These are phyloP conservation scores for Acleris literana DNA, from an alignment of 2,888 invertebrate species.

Conservation along the genomic window DNA sequence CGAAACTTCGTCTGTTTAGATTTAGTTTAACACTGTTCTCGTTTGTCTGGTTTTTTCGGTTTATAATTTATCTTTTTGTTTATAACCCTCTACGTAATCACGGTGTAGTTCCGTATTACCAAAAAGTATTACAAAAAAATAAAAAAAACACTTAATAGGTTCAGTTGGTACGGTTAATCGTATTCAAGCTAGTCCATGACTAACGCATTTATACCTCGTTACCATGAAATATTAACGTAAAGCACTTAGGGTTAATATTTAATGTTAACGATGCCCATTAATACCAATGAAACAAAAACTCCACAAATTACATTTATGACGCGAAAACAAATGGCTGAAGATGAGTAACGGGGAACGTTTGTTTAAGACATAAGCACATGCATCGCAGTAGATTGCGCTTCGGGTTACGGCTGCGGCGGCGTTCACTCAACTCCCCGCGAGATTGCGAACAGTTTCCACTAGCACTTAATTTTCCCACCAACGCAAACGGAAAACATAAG, in stretches of 20 bases:
- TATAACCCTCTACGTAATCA: too few species aligned
- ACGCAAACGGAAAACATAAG: constrained; percentile 84
- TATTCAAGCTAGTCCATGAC: too few species aligned
- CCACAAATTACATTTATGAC: constrained; percentile 2
- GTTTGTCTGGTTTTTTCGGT: too few species aligned
- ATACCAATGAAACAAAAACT: constrained; percentile 1
- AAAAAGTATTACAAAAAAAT: too few species aligned
- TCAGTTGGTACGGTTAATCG: too few species aligned
- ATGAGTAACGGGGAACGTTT: constrained; percentile 19
- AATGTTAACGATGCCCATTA: background rate
- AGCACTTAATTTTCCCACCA: constrained; percentile 78
- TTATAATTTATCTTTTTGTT: too few species aligned
- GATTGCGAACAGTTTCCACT: constrained; percentile 74
- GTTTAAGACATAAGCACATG: constrained; percentile 23
- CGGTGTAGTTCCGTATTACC: too few species aligned
- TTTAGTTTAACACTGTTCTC: too few species aligned
- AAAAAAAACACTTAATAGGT: too few species aligned
- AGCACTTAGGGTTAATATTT: background rate
- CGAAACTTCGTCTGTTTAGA: too few species aligned
- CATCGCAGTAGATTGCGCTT: constrained; percentile 52
- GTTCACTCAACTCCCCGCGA: constrained; percentile 60
- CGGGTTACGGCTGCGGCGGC: constrained; percentile 55
- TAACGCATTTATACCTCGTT: too few species aligned
- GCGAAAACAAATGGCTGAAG: constrained; percentile 10
- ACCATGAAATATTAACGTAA: background rate